Evolutionary conservation across 1,140 invertebrate species (phyloP), one percentile per base, ranked within the genome.

Genomic region (Dreissena rostriformis): DNA sequence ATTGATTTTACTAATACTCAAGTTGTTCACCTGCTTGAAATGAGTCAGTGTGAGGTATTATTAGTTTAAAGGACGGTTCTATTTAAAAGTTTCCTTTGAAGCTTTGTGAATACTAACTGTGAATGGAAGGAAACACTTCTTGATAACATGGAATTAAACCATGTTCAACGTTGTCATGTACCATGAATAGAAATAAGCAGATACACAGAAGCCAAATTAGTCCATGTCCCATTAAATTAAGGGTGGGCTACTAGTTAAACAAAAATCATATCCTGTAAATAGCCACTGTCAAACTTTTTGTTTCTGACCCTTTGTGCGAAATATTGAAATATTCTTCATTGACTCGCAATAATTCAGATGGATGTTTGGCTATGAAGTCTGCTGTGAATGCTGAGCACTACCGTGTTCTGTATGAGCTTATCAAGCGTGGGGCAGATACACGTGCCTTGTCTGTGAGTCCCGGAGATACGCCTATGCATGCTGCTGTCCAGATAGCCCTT

Each of bases 391-490:
- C 88, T 29, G 82, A 86, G 19, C 87, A 91, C 52, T 90, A 86
- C 57, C 88, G 86, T 51, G 73, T 90, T 6, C 66, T 88, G 7
- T 74, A 75, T 15, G 74, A 78, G n/a, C 82, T 92, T 39, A 65
- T 92, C 26, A 83, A 88, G 24, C 65, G 80, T 19, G 88, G 86
- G 22, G 88, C 87, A 12, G 73, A 88, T 66, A 86, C 88, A 17
- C 26, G 63, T 17, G 63, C 76, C 22, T 15, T 91, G 28, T 84
- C 84, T 26, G 63, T 91, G 7, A 84, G 79, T 22, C 15, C 51
- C 0, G 87, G 89, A n/a, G 88, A 91, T 57, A 91, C 91, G 67
- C 90, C 91, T 0, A 84, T 90, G 8, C 90, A 91, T 87, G 90
- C 90, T 82, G 90, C 91, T 14, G 17, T 89, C 19, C 68, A 65